These are phyloP conservation scores for Epistrophella euchroma DNA, from an alignment of 2,888 invertebrate genomes.

Conservation along the genomic window DNA sequence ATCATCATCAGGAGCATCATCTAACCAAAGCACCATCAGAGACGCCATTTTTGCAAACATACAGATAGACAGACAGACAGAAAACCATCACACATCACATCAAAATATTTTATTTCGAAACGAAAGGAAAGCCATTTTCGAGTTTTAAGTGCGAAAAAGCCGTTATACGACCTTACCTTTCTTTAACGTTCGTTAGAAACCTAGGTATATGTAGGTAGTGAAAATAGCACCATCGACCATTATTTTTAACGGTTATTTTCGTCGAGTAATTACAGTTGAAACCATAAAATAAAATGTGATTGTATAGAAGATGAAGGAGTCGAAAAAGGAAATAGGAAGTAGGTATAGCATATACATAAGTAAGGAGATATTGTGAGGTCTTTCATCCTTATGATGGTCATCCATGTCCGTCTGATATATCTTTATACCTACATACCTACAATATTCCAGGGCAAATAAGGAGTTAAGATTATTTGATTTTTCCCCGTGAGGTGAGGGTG, in stretches of 20 bases:
- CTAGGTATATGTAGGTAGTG: not conserved
- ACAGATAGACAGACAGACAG: slow-evolving; percentile 29
- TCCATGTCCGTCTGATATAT: slow-evolving; percentile 28
- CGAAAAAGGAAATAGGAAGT: slow-evolving; percentile 14
- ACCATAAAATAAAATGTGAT: slow-evolving; percentile 73
- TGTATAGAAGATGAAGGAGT: slow-evolving; percentile 49
- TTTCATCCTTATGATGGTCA: slow-evolving; percentile 34
- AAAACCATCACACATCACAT: slow-evolving; percentile 59
- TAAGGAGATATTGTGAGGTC: not conserved
- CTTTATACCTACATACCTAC: too few relatives aligned
- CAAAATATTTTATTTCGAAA: slow-evolving; percentile 65
- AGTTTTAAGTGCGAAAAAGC: slow-evolving; percentile 71
- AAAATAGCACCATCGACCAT: slow-evolving; percentile 65
- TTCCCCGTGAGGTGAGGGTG: not conserved
- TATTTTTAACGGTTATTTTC: slow-evolving; percentile 75
- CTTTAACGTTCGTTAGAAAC: not conserved
- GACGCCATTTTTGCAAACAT: slow-evolving; percentile 15
- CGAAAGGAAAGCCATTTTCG: slow-evolving; percentile 73
- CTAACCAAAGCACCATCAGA: not conserved
- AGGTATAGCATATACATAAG: not conserved
- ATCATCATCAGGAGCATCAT: not conserved
- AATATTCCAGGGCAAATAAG: not conserved
- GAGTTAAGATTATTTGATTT: slow-evolving; percentile 25
- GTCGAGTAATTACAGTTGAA: slow-evolving; percentile 75
- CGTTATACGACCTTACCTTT: slow-evolving; percentile 62